Base-by-base conservation (phyloP, 2,113 vertebrate species). In the Genyomyrus donnyi region DNA sequence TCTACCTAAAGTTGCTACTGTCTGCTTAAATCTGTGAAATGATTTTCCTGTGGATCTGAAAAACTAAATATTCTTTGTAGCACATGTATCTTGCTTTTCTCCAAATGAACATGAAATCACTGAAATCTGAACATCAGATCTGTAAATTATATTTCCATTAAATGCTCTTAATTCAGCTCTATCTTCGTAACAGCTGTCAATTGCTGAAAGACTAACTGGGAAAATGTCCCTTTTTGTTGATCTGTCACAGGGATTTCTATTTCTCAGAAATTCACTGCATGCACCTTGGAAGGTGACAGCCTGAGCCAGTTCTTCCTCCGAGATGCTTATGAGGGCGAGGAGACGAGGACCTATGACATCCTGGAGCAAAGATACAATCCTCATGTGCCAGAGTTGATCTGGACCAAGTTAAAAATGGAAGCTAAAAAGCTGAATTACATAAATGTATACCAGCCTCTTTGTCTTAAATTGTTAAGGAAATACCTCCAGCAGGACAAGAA, bases 261-360 rank as follows among this genome's bases (percentile, higher is more conserved):
- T 8, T 77, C 50, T 70, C 88, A 89, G 88, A 89, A 49, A 49
- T 49, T 89, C 5, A 15, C 88, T 31, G 88, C 62, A 17, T 89
- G 88, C 77, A 66, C 48, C 31, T 62, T 89, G 66, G 88, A 89
- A 31, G 66, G 48, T 31, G 46, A 77, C 88, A 49, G 46, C n/a
- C 46, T 48, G n/a, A 70, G 46, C 42, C 46, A 66, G 13, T 89
- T 89, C 66, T 70, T 35, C 66, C 66, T 70, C 11, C 66, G 2
- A 31, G 66, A 70, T 70, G 66, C 66, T 70, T 70, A 70, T 70
- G 66, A 89, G 24, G 62, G 88, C 45, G 15, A 77, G 88, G 88
- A 89, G n/a, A 70, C n/a, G 13, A n/a, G 46, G 9, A 19, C 24
- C 24, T 89, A 52, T 21, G 88, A 89, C 46, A 27, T 77, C 9